Percentiles rank a stretch among this genome's conserved stretches.
These are phyloP conservation scores for Harlomillsia oculata DNA, from an alignment of 1,140 invertebrate genomes.

Conservation along the genomic window DNA sequence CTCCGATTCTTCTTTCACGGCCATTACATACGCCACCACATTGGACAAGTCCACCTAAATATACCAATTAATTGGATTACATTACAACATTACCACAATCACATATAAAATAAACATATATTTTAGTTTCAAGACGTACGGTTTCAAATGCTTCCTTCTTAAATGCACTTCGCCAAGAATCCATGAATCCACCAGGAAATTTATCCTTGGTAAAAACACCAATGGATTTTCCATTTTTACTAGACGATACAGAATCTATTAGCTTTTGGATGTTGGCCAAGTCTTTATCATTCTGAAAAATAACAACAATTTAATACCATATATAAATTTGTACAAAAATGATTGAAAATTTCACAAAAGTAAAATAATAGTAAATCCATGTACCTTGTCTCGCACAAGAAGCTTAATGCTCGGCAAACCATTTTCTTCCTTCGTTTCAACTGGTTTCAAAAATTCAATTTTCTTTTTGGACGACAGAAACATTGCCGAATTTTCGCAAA, in stretches of 20 bases:
- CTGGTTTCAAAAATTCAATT: constrained; percentile 87
- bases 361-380: not conserved
- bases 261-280: constrained; percentile 86
- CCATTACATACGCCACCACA: constrained; percentile 75
- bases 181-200: constrained; percentile 84
- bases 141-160: constrained; percentile 70
- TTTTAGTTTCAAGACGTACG: constrained; percentile 40
- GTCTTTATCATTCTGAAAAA: constrained; percentile 82
- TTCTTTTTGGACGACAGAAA: constrained; percentile 97
- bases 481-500: constrained; percentile 71
- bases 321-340: not conserved
- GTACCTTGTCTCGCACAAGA: constrained; percentile 82
- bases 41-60: constrained; percentile 72
- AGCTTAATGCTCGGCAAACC: constrained; percentile 75
- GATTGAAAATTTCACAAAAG: not conserved
- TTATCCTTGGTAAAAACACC: constrained; percentile 94
- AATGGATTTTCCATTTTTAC: constrained; percentile 77
- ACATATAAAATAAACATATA: not conserved
- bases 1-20: constrained; percentile 90
- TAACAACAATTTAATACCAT: constrained; percentile 4
- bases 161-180: constrained; percentile 71
- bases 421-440: constrained; percentile 82
- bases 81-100: not conserved
- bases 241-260: constrained; percentile 71
- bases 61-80: constrained; percentile 9